phyloP scores from a whole-genome alignment of 2,797 vertebrate genomes.

The Chiloscyllium punctatum region DNA sequence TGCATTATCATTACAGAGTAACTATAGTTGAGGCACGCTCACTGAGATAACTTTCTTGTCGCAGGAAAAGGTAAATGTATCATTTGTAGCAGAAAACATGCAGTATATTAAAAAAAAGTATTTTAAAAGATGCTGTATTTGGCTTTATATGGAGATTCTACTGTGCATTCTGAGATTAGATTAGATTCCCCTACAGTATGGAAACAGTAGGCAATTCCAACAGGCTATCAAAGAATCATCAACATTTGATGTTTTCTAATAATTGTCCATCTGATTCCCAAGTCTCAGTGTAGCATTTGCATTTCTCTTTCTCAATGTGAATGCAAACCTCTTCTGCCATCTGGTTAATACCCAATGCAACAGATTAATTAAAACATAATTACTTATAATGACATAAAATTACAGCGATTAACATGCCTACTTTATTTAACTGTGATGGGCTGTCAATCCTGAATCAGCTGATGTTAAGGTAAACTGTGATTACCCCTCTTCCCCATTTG shows the following conservation, averaged over 20 bases:
- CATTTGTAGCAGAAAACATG: not conserved
- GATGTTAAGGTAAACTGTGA: not conserved
- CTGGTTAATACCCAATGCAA: not conserved
- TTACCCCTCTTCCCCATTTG: not conserved
- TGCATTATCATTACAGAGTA: not conserved
- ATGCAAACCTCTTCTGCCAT: not conserved
- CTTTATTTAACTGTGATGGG: not conserved
- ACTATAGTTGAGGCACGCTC: not conserved
- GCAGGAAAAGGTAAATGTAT: not conserved
- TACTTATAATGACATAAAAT: not conserved
- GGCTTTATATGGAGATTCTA: not conserved
- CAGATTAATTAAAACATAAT: slow-evolving; percentile 8
- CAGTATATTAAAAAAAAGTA: not conserved
- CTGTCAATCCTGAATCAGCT: not conserved
- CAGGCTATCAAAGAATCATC: not conserved
- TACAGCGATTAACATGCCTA: not conserved
- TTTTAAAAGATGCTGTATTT: not conserved
- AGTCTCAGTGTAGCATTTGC: not conserved
- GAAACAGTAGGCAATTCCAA: not conserved
- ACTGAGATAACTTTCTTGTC: not conserved
- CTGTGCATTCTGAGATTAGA: not conserved
- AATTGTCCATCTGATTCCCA: not conserved
- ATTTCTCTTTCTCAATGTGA: not conserved
- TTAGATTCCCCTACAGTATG: no score
- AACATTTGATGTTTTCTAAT: not conserved